A percentile compares a stretch with the other conserved stretches of the same genome.
phyloP scores from a whole-genome alignment of 2,888 invertebrate species.

The Perithous albicinctus region DNA sequence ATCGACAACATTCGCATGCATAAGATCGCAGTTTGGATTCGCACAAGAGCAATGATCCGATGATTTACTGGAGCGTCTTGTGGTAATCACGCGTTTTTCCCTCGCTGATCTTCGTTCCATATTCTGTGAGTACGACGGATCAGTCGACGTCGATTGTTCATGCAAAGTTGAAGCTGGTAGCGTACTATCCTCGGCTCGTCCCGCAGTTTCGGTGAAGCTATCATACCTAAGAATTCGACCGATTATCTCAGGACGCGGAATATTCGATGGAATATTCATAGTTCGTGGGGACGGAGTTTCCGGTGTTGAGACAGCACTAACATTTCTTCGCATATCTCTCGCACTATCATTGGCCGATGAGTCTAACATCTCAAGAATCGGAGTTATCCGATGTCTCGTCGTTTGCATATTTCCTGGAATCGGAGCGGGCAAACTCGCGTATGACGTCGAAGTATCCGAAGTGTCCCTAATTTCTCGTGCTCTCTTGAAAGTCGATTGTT shows the following conservation, averaged over 20 bases:
- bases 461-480: slow-evolving; percentile 70
- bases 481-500: slow-evolving; percentile 64
- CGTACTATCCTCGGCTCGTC: slow-evolving; percentile 23
- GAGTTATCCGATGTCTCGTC: slow-evolving; percentile 72
- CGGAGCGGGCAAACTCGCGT: slow-evolving; percentile 79
- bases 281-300: slow-evolving; percentile 82
- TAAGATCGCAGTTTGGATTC: slow-evolving; percentile 77
- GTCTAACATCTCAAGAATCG: slow-evolving; percentile 81
- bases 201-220: not conserved
- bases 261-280: slow-evolving; percentile 80
- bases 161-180: slow-evolving; percentile 59
- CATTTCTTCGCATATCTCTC: slow-evolving; percentile 64
- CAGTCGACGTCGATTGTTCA: slow-evolving; percentile 68
- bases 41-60: slow-evolving; percentile 74
- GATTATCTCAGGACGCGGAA: slow-evolving; percentile 73
- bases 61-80: slow-evolving; percentile 41
- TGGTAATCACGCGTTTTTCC: not conserved
- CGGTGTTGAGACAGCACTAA: slow-evolving; percentile 83
- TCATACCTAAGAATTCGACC: slow-evolving; percentile 71
- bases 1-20: slow-evolving; percentile 73
- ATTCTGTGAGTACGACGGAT: slow-evolving; percentile 59
- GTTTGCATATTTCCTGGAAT: slow-evolving; percentile 69
- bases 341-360: slow-evolving; percentile 74
- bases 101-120: slow-evolving; percentile 18
- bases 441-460: slow-evolving; percentile 82